A percentile compares a stretch with the other conserved stretches of the same genome.
Evolutionary conservation across 2,888 invertebrate genomes (phyloP).

Genomic region (Conistra vaccinii): DNA sequence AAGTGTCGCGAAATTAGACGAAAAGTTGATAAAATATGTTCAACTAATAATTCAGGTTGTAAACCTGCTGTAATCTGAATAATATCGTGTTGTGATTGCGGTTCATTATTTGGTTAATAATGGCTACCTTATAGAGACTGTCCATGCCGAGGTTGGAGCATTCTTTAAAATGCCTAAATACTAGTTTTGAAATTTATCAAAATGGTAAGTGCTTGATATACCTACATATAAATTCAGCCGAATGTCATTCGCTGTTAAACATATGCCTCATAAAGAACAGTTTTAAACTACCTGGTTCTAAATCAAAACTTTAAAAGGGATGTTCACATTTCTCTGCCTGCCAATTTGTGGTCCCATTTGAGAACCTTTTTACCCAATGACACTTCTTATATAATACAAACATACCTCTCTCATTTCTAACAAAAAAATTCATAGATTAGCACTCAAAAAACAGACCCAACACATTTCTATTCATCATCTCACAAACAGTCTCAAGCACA

Average conservation of each 20-base stretch:
- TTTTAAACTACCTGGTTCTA: not conserved
- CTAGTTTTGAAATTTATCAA: not conserved
- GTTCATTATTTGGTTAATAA: slow-evolving; percentile 37
- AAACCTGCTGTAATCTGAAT: slow-evolving; percentile 42
- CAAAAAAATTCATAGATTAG: too few relatives aligned
- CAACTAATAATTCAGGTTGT: slow-evolving; percentile 34
- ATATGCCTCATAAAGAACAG: not conserved
- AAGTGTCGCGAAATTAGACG: slow-evolving; percentile 60
- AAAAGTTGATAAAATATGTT: slow-evolving; percentile 60
- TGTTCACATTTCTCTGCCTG: too few relatives aligned
- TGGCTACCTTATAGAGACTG: not conserved
- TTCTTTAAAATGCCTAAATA: not conserved
- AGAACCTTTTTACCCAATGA: too few relatives aligned
- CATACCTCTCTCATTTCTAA: too few relatives aligned
- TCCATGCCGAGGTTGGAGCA: not conserved
- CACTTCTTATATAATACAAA: too few relatives aligned
- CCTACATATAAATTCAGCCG: not conserved
- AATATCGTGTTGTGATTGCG: slow-evolving; percentile 31
- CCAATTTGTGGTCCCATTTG: too few relatives aligned
- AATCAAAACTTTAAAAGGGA: too few relatives aligned
- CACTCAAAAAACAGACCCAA: slow-evolving; percentile 21
- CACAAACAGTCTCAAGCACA: slow-evolving; percentile 68
- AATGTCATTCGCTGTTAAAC: not conserved
- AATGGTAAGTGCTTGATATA: not conserved
- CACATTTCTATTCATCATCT: slow-evolving; percentile 63